Base-by-base conservation (phyloP, 2,797 vertebrate species). In the Pelochelys cantorii region DNA sequence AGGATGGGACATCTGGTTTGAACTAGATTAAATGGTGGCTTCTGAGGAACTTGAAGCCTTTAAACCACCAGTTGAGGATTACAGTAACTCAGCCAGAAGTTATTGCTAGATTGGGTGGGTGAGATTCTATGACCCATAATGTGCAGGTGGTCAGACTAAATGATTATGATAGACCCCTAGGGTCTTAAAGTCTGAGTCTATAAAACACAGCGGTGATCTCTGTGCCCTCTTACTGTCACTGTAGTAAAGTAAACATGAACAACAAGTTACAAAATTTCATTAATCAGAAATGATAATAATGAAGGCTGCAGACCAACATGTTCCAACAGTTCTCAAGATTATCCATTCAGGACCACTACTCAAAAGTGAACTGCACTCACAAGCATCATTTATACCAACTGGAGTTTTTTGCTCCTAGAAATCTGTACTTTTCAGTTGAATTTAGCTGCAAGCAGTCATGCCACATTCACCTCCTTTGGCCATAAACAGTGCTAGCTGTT, bases 391-490 rank as follows among this genome's bases (percentile, higher is more conserved):
- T 6, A 23, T 80, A n/a, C 11, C 1, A 52, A 20, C 52, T 2
- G 0, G 23, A 81, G 83, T 27, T 8, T 79, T 81, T 85, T 74
- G 34, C n/a, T 74, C 22, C n/a, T 74, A 22, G 9, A 74, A 74
- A 74, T 74, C n/a, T 11, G 9, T 34, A 34, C 34, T 10, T 3
- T 20, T 22, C 68, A n/a, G 60, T 65, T 42, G 22, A 74, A 18
- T 74, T 74, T 74, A 74, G 20, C 34, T 27, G 54, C n/a, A 1
- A 11, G 84, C 87, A 89, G 37, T 55, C 22, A 1, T 0, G 15
- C 52, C 23, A 1, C 71, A 22, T 0, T 1, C 3, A 2, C 57
- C 71, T 0, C 56, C 65, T 48, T 6, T 0, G 31, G 77, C 1
- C 59, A 54, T 81, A 60, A 25, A 10, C 42, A 56, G 68, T 23